Evolutionary conservation across 2,888 invertebrate species (phyloP).

Genomic region (Acanthoscelides obtectus): DNA sequence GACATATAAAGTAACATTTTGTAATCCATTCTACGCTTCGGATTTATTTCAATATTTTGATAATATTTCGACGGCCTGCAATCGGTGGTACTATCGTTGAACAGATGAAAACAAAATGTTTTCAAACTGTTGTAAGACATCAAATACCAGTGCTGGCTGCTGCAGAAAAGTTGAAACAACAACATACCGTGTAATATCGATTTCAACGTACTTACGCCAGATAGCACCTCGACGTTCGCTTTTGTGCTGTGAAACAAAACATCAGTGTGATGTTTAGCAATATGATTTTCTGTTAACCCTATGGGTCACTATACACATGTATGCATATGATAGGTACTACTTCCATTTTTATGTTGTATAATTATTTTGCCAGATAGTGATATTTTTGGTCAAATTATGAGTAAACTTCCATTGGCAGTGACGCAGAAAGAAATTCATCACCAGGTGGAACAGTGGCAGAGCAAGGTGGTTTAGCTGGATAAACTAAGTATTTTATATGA

Average conservation of each 20-base stretch:
- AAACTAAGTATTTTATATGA: not conserved
- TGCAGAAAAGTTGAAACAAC: too few relatives aligned
- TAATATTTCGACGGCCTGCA: too few relatives aligned
- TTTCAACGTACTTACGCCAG: not conserved
- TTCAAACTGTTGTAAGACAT: too few relatives aligned
- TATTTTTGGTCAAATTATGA: not conserved
- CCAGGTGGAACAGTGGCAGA: not conserved
- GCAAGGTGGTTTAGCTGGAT: not conserved
- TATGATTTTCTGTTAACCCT: slow-evolving; percentile 10
- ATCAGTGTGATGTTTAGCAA: not conserved
- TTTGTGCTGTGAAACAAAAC: not conserved
- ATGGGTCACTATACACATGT: slow-evolving; percentile 14
- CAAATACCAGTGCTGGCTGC: too few relatives aligned
- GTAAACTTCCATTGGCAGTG: not conserved
- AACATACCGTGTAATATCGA: not conserved
- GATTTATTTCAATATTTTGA: too few relatives aligned
- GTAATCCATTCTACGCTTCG: too few relatives aligned
- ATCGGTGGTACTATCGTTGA: too few relatives aligned
- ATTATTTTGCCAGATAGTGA: not conserved
- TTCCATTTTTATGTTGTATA: slow-evolving; percentile 36
- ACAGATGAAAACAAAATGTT: too few relatives aligned
- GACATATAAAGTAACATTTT: too few relatives aligned
- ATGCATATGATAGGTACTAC: slow-evolving; percentile 40
- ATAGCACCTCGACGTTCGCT: not conserved
- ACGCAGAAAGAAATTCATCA: not conserved